phyloP scores from a whole-genome alignment of 2,888 invertebrate genomes.

The Drosophila crucigera region DNA sequence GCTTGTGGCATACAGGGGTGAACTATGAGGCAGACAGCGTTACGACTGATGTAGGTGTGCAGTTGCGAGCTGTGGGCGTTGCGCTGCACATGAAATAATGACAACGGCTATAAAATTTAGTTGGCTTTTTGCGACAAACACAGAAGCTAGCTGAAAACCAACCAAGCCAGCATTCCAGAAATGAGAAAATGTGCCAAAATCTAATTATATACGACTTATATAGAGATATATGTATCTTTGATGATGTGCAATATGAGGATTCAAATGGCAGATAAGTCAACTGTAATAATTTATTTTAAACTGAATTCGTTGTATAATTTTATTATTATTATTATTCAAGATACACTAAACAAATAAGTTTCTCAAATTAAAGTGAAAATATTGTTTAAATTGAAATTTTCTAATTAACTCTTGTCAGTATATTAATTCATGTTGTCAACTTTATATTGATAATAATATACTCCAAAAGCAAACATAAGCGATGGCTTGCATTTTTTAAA shows the following conservation, averaged over 20 bases:
- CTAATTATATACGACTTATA: neutral
- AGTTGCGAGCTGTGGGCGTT: conserved; percentile 33
- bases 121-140: conserved; percentile 72
- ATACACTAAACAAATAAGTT: neutral
- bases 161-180: conserved; percentile 18
- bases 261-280: no score
- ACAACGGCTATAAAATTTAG: conserved; percentile 75
- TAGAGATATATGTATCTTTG: neutral
- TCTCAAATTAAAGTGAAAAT: neutral
- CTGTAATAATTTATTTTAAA: no score
- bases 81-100: conserved; percentile 74
- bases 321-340: no score
- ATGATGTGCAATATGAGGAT: neutral
- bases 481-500: neutral
- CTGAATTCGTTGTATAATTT: no score
- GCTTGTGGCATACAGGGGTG: conserved; percentile 22
- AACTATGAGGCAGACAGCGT: conserved; percentile 1
- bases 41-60: conserved; percentile 13
- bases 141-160: conserved; percentile 16
- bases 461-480: neutral
- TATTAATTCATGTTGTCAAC: neutral
- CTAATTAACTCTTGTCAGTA: neutral
- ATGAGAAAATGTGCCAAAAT: neutral
- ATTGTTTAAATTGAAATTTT: neutral
- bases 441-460: neutral